Base-by-base conservation (phyloP, 2,113 vertebrate genomes). In the Morphnarchus princeps region DNA sequence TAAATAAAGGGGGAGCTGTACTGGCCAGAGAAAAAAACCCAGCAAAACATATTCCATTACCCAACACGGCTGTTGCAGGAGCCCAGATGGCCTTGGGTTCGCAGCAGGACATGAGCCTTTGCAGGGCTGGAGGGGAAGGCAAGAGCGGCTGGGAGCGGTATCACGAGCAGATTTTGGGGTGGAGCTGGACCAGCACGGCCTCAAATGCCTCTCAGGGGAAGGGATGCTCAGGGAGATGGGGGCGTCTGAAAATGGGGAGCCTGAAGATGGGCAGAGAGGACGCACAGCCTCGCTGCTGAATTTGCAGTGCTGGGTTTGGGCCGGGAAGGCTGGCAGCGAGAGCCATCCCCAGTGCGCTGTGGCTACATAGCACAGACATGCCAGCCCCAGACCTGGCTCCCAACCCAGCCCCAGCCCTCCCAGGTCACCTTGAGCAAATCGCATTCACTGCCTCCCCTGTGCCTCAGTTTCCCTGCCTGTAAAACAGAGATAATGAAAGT, bases 401-500 rank as follows among this genome's bases (percentile, higher is more conserved):
- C 49, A 82, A n/a, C 42, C 18, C 47, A 49, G 19, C 32, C 55
- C 15, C 29, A 42, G 20, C 13, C 29, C 45, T 43, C 40, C 70
- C 0, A 0, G 19, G 43, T 93, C 65, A 95, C 87, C 77, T 78
- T 82, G 32, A 84, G 28, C 45, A 89, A 79, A 96, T 91, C 2
- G 0, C 32, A 84, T 32, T 36, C 29, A 14, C 32, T 0, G 2
- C 50, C 54, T 73, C 14, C 80, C 67, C 18, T 0, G 0, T 95
- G 76, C 91, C 95, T 97, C 96, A 96, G 89, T 96, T 96, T 93
- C 77, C 69, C 36, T 0, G 0, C 31, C 91, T 87, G 87, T 25
- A 67, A 94, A 94, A 71, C 57, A 91, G 87, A 94, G 81, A 89
- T 95, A 95, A 92, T 47, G 67, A 91, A 91, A 67, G 59, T 94